phyloP scores from a whole-genome alignment of 1,140 invertebrate species.

The Diachasma alloeum region DNA sequence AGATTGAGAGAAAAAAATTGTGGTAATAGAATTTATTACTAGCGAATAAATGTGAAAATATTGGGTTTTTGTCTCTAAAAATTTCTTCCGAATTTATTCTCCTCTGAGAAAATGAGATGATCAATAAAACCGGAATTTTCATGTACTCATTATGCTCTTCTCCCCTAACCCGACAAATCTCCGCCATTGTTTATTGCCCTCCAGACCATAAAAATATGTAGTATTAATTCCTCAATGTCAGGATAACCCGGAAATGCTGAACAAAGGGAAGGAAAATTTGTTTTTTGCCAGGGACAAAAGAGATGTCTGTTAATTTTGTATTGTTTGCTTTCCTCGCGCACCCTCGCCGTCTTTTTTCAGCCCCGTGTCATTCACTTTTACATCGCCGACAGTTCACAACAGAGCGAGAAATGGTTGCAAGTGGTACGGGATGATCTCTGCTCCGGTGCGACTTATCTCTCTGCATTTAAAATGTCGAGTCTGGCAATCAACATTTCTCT shows the following conservation, averaged over 20 bases:
- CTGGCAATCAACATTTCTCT: conserved; percentile 17
- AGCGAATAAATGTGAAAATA: too few species aligned
- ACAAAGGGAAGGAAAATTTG: neutral
- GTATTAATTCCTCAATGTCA: conserved; percentile 4
- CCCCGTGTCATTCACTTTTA: conserved; percentile 15
- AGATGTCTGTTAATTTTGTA: conserved; percentile 9
- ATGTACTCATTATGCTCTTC: neutral
- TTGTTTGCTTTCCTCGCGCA: conserved; percentile 8
- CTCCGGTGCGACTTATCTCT: conserved; percentile 18
- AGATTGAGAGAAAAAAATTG: too few species aligned
- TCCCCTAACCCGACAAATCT: neutral
- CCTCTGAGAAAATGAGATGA: neutral
- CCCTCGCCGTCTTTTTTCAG: neutral
- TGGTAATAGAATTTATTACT: too few species aligned
- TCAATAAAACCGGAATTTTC: too few species aligned
- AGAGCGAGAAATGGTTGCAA: neutral
- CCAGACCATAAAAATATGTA: neutral
- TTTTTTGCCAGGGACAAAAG: conserved; percentile 5
- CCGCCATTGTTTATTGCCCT: neutral
- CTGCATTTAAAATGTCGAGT: conserved; percentile 23
- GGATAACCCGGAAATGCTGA: neutral
- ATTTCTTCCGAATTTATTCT: too few species aligned
- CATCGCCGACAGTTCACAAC: conserved; percentile 3
- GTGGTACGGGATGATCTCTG: conserved; percentile 18
- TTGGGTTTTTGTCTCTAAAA: too few species aligned